Conservation (phyloP, 2,797 vertebrate species). For the Hydrolagus colliei region DNA sequence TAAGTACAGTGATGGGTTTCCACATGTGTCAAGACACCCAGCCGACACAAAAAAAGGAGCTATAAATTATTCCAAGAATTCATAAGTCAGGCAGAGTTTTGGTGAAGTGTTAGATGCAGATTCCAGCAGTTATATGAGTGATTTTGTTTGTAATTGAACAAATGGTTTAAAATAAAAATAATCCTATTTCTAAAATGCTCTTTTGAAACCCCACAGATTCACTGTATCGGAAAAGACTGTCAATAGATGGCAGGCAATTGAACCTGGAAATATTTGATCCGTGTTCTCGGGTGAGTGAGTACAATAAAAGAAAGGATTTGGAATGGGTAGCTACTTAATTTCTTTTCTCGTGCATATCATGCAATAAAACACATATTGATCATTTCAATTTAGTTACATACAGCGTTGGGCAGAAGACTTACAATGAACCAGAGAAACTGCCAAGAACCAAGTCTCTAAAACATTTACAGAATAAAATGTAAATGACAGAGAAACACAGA, state of each 20-base stretch:
- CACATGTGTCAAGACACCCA: too few relatives aligned
- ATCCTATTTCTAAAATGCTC: not conserved
- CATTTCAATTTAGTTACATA: too few relatives aligned
- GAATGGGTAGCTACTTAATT: too few relatives aligned
- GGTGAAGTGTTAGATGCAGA: not conserved
- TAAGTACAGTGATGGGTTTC: too few relatives aligned
- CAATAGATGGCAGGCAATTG: constrained; percentile 53
- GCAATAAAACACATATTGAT: too few relatives aligned
- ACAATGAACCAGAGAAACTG: too few relatives aligned
- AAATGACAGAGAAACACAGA: too few relatives aligned
- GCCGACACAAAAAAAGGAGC: too few relatives aligned
- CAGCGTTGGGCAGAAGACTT: too few relatives aligned
- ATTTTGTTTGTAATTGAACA: too few relatives aligned
- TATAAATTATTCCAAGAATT: not conserved
- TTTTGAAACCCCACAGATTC: constrained; percentile 43
- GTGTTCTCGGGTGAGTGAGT: constrained; percentile 51
- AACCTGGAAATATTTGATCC: constrained; percentile 61
- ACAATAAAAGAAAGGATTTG: not conserved
- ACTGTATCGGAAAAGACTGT: constrained; percentile 51
- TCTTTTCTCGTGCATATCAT: not conserved
- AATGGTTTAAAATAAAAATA: not conserved
- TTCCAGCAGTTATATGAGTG: not conserved
- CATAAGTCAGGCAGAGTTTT: not conserved
- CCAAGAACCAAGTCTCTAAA: too few relatives aligned
- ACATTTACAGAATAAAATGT: too few relatives aligned